These are phyloP conservation scores for Nymphalis c-album DNA, from an alignment of 2,888 invertebrate genomes.

Conservation along the genomic window DNA sequence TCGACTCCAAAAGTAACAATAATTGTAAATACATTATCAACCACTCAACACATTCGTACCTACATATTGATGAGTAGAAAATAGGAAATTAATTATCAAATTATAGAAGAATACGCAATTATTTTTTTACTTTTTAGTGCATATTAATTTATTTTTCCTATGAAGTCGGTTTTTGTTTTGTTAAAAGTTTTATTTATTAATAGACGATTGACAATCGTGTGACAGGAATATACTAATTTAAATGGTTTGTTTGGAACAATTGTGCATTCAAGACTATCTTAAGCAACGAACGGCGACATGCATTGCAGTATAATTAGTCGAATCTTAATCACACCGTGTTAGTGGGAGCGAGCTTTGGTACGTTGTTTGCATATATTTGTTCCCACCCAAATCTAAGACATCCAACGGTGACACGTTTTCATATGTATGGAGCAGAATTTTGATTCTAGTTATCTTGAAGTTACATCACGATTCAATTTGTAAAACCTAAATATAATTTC, in stretches of 20 bases:
- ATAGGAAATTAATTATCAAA: no score
- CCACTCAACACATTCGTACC: no score
- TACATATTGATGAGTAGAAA: no score
- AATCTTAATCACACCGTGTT: slow-evolving; percentile 10
- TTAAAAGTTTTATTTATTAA: no score
- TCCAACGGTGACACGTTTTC: slow-evolving; percentile 5
- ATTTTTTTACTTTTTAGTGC: no score
- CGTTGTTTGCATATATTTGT: slow-evolving; percentile 12
- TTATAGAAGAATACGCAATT: no score
- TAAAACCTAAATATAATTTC: neutral
- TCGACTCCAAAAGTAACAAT: no score
- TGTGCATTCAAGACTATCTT: slow-evolving; percentile 7
- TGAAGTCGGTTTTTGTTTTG: no score
- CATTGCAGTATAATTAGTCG: slow-evolving; percentile 11
- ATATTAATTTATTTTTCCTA: no score
- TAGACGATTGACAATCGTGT: neutral
- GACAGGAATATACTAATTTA: neutral
- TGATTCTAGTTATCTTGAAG: neutral
- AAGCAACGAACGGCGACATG: slow-evolving; percentile 3
- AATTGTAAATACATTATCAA: no score
- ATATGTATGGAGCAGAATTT: slow-evolving; percentile 5
- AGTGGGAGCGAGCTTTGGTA: slow-evolving; percentile 2
- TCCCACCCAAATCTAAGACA: slow-evolving; percentile 2
- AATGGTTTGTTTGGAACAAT: neutral
- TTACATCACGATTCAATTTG: neutral